Percentiles rank a stretch among this genome's conserved stretches.
Evolutionary conservation across 1,140 invertebrate genomes (phyloP).

Genomic region (Trichonephila clavata): DNA sequence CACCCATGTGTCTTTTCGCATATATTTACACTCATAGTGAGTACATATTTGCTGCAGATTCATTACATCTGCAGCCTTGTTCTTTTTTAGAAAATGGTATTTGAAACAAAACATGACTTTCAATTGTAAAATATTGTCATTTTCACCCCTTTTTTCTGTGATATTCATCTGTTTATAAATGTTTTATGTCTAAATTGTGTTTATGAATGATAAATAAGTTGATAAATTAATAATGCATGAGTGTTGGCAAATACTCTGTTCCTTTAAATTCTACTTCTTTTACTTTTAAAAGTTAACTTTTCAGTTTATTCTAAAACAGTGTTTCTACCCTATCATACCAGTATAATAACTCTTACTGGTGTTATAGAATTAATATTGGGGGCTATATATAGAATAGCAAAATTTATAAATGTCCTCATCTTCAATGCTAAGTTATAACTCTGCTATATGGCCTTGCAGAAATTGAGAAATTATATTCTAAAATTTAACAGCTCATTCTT

Average conservation of each 20-base stretch:
- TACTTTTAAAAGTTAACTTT: not conserved
- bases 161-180: slow-evolving; percentile 18
- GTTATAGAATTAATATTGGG: no score
- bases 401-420: no score
- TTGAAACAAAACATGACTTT: slow-evolving; percentile 37
- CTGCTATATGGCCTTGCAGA: no score
- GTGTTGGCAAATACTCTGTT: not conserved
- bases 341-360: no score
- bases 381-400: no score
- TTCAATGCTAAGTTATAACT: no score
- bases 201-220: not conserved
- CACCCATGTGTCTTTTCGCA: slow-evolving; percentile 13
- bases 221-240: not conserved
- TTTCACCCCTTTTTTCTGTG: slow-evolving; percentile 50
- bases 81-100: not conserved
- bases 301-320: no score
- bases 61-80: slow-evolving; percentile 1
- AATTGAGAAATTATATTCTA: no score
- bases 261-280: not conserved
- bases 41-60: not conserved
- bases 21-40: not conserved
- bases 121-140: slow-evolving; percentile 14
- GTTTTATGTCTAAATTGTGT: not conserved
- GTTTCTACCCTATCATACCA: no score
- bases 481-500: no score